Conservation (phyloP, 2,888 invertebrate species). For the Tupiocoris notatus region DNA sequence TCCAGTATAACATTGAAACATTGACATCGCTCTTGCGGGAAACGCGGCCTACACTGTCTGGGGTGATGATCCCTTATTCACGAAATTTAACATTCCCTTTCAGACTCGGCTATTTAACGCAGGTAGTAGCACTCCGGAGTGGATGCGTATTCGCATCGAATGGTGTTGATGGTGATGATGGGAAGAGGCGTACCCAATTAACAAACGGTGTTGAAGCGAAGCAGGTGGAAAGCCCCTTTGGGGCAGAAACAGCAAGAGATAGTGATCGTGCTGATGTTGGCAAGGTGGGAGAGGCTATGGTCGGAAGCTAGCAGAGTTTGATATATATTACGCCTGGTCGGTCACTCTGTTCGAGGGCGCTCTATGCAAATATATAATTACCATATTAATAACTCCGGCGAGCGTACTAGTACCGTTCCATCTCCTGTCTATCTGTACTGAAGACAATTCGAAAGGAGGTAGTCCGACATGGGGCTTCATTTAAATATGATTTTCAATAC, state of each 20-base stretch:
- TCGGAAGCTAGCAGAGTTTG: conserved; percentile 13
- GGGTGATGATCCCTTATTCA: conserved; percentile 20
- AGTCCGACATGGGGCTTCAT: conserved; percentile 21
- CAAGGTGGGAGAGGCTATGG: background rate
- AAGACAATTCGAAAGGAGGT: background rate
- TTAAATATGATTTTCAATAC: conserved; percentile 36
- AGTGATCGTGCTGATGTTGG: background rate
- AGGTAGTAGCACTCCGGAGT: background rate
- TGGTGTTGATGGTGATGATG: background rate
- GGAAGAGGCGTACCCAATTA: conserved; percentile 26
- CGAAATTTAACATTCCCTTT: conserved; percentile 33
- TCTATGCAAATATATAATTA: conserved; percentile 43
- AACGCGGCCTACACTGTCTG: background rate
- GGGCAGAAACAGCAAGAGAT: conserved; percentile 1
- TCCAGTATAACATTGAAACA: conserved; percentile 4
- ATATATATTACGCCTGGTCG: conserved; percentile 42
- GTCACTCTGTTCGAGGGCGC: conserved; percentile 41
- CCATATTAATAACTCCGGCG: conserved; percentile 42
- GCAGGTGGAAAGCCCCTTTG: conserved; percentile 36
- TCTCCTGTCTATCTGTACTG: background rate
- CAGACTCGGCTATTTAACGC: conserved; percentile 17
- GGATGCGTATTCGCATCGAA: conserved; percentile 8
- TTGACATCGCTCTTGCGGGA: background rate
- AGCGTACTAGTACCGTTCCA: background rate
- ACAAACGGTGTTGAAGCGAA: conserved; percentile 39